Conservation (phyloP, 2,888 invertebrate species). For the Trichacis sp. region DNA sequence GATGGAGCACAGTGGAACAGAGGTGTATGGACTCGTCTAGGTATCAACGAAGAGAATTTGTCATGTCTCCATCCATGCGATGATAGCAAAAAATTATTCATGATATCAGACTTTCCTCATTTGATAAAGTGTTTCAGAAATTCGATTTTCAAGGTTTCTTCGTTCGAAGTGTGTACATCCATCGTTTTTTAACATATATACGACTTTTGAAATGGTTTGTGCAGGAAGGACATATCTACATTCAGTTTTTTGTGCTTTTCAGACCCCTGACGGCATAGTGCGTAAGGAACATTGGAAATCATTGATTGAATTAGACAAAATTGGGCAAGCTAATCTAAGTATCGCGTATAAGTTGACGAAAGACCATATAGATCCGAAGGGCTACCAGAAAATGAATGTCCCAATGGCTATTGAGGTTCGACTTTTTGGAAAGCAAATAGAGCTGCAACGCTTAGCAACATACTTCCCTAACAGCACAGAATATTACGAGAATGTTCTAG, state of each 20-base stretch:
- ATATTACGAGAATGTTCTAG: too few species aligned
- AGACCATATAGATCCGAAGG: slow-evolving; percentile 20
- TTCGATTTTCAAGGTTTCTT: not conserved
- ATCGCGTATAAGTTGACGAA: slow-evolving; percentile 27
- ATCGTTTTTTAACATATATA: too few species aligned
- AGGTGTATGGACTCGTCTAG: slow-evolving; percentile 16
- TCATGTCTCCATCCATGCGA: not conserved
- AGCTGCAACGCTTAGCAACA: not conserved
- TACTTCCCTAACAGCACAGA: too few species aligned
- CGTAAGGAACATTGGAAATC: slow-evolving; percentile 31
- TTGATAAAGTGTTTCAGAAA: slow-evolving; percentile 5
- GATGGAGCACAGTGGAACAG: slow-evolving; percentile 27
- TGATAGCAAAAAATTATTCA: not conserved
- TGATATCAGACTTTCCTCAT: slow-evolving; percentile 8
- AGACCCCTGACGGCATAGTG: slow-evolving; percentile 33
- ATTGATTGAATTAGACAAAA: slow-evolving; percentile 15
- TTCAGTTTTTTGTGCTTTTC: not conserved
- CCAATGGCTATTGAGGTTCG: not conserved
- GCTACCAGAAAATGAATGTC: slow-evolving; percentile 12
- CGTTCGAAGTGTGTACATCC: not conserved
- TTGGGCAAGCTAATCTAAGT: slow-evolving; percentile 10
- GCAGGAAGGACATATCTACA: not conserved
- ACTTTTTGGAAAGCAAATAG: not conserved
- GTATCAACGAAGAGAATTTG: not conserved
- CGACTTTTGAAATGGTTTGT: too few species aligned